Base-by-base conservation (phyloP, 2,113 vertebrate species). In the Sus scrofa region DNA sequence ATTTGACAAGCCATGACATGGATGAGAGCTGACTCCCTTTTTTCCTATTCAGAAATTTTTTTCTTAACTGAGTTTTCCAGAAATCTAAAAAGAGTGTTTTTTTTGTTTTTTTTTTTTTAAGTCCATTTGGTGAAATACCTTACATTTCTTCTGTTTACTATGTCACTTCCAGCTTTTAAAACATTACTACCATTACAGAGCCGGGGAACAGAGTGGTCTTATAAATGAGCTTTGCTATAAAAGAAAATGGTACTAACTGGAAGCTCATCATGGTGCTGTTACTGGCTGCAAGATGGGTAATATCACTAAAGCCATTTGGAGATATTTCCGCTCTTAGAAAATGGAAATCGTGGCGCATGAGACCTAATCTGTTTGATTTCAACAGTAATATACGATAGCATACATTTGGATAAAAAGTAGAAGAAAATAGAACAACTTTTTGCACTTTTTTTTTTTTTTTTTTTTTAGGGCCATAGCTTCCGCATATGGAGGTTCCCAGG, bases 1-100 rank as follows among this genome's bases (percentile, higher is more conserved):
- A 63, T 86, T 60, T 63, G 39, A 84, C 4, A 11, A 63, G 1
- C 32, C 15, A 22, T 63, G 22, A 95, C 5, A 52, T 67, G 16
- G 84, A 77, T 44, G 58, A 74, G 12, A 79, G 52, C 32, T 91
- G 89, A 88, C 52, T 93, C 88, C 54, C 30, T 39, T 89, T 92
- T 92, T 96, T 63, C 34, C 26, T 39, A 68, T 10, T 44, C 65
- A 74, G 13, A 79, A 79, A 71, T 9, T 44, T 77, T 92, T 97
- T 94, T 67, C 96, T 94, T 58, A 78, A 93, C 71, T 37, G 27
- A 89, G 18, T 97, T 97, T 96, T 97, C 73, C 82, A 92, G 63
- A 97, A 91, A 79, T 44, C 12, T 62, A 65, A 56, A 54, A 34
- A 86, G 37, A 20, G 1, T 13, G 24, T 4, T 44, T 62, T 44